Evolutionary conservation across 2,113 vertebrate genomes (phyloP).

Genomic region (Chinchilla lanigera): DNA sequence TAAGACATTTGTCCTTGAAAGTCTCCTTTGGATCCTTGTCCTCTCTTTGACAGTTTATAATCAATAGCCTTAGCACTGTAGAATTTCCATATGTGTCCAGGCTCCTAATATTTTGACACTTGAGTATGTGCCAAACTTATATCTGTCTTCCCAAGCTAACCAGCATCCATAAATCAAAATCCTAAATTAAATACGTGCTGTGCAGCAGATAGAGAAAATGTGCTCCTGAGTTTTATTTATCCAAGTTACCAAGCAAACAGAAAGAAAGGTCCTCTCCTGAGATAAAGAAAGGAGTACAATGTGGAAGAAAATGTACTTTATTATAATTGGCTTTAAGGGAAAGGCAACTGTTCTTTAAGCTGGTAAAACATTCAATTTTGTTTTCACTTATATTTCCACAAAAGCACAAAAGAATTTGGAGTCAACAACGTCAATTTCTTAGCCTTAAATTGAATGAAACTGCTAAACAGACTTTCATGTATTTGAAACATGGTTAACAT

Average conservation of each 20-base stretch:
- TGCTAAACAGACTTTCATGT: neutral
- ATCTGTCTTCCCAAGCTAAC: constrained; percentile 28
- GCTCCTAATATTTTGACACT: constrained; percentile 49
- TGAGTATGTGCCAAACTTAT: neutral
- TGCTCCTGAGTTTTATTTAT: neutral
- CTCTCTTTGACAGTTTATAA: constrained; percentile 54
- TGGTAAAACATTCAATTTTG: constrained; percentile 18
- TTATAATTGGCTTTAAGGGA: constrained; percentile 4
- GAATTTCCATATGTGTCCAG: constrained; percentile 18
- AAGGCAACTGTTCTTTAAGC: neutral
- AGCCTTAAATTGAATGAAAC: constrained; percentile 23
- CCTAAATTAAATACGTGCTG: neutral
- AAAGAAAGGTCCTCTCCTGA: neutral
- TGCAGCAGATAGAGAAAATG: constrained; percentile 31
- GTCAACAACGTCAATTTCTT: neutral
- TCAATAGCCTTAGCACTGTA: constrained; percentile 23
- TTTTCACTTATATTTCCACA: neutral
- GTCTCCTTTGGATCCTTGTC: neutral
- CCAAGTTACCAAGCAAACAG: neutral
- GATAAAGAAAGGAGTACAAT: neutral
- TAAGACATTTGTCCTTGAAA: constrained; percentile 28
- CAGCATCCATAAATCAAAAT: constrained; percentile 55
- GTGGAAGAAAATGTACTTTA: neutral
- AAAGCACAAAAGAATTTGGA: neutral
- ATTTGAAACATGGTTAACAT: constrained; percentile 70